Evolutionary conservation across 2,888 invertebrate genomes (phyloP), one percentile per base, ranked within the genome.

Genomic region (Pollenia amentaria): DNA sequence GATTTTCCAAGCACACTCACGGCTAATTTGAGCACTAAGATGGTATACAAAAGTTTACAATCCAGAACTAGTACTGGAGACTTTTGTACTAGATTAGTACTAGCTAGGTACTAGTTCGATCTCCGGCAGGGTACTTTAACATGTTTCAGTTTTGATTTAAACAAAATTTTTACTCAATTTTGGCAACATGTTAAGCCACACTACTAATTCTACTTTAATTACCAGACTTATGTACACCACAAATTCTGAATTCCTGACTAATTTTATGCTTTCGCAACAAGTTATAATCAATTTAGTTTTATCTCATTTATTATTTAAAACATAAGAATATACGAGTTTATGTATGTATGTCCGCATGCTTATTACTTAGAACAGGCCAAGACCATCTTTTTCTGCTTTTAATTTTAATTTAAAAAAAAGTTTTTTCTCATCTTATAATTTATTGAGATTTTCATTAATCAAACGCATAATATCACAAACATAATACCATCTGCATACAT

Each of bases 371-470:
- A 42, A 16, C 40, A 46, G 16, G 60, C 40, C 51, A 21, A 21
- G 29, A 44, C 6, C 73, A 81, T 40, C 21, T 67, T 4, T 18
- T 55, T 18, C 10, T 62, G 8, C 7, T 14, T 60, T 44, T 46
- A 29, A 62, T 62, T 53, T 75, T 73, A 55, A n/a, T 65, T 65
- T 75, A 8, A 29, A 29, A 29, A 29, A 8, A n/a, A 40, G 29
- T 55, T 70, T 77, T 51, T 70, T 62, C 18, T 55, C 14, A 18
- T 40, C 73, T 87, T 87, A 87, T 87, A 87, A 87, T 87, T 87
- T 87, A 87, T 87, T 84, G 87, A 87, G 87, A 84, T 87, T 87
- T 87, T 87, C 87, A 87, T 87, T 87, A 87, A 87, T 87, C 87
- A 83, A 84, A 78, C 67, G 16, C 78, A 81, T 80, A 77, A 75